These are phyloP conservation scores for Tragulus kanchil DNA, from an alignment of 2,113 vertebrate genomes.

Conservation along the genomic window DNA sequence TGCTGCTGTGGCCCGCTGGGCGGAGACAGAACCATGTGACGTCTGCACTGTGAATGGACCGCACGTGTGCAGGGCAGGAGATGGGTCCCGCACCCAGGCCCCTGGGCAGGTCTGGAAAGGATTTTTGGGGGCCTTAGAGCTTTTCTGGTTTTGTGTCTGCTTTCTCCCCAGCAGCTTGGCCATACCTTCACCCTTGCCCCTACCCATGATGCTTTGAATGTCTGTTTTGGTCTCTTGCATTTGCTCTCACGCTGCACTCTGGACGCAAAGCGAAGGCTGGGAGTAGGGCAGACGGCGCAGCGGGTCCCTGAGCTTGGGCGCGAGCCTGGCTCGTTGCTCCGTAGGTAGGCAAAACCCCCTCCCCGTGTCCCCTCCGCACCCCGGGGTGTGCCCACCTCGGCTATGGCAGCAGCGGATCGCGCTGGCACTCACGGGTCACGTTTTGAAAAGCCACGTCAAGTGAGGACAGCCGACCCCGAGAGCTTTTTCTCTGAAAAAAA, in stretches of 20 bases:
- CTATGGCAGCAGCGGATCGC: conserved; percentile 72
- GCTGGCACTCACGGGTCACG: conserved; percentile 76
- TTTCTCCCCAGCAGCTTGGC: conserved; percentile 96
- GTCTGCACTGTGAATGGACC: conserved; percentile 86
- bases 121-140: too few species aligned
- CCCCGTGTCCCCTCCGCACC: conserved; percentile 89
- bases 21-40: conserved; percentile 86
- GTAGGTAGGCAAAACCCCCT: conserved; percentile 98
- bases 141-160: conserved; percentile 95
- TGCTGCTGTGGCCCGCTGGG: conserved; percentile 89
- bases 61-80: conserved; percentile 89
- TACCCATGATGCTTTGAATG: conserved; percentile 99
- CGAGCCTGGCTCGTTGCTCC: conserved; percentile 93
- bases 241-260: conserved; percentile 97
- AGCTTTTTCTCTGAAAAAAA: background rate
- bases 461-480: conserved; percentile 24
- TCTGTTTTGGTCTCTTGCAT: conserved; percentile 98
- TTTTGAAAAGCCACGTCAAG: conserved; percentile 59
- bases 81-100: too few species aligned
- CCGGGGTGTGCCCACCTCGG: conserved; percentile 83
- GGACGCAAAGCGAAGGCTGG: conserved; percentile 97
- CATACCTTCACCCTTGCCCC: conserved; percentile 93
- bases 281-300: conserved; percentile 98
- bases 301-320: conserved; percentile 97
- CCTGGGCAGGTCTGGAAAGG: too few species aligned